phyloP scores from a whole-genome alignment of 2,888 invertebrate genomes.

The Prosopocoilus inquinatus region DNA sequence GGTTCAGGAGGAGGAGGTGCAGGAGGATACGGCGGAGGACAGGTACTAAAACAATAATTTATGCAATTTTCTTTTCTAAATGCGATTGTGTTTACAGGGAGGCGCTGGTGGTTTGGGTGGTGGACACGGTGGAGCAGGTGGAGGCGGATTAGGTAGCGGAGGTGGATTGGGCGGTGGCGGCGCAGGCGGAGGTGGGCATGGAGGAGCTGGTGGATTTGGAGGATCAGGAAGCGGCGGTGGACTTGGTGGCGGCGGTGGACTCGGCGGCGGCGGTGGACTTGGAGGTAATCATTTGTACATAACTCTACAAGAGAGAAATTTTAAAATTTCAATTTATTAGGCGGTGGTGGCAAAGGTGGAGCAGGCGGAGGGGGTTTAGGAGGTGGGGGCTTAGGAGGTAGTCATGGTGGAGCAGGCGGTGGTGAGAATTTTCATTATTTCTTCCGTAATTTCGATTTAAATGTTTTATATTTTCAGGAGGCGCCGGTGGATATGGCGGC shows the following conservation, averaged over 20 bases:
- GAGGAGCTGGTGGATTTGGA: neutral
- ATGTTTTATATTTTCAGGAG: neutral
- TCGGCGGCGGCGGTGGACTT: conserved; percentile 13
- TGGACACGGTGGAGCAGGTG: conserved; percentile 20
- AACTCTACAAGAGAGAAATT: too few relatives aligned
- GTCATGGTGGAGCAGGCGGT: conserved; percentile 14
- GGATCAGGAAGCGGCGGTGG: conserved; percentile 8
- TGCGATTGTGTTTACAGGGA: neutral
- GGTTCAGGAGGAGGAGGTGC: conserved; percentile 3
- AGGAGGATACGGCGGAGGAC: conserved; percentile 16
- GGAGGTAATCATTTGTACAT: neutral
- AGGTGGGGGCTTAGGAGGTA: conserved; percentile 20
- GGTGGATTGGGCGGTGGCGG: neutral
- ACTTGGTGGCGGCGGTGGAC: conserved; percentile 9
- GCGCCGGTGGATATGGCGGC: conserved; percentile 9
- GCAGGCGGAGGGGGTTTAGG: conserved; percentile 15
- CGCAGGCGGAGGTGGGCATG: neutral
- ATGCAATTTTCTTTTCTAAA: too few relatives aligned
- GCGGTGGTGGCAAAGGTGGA: conserved; percentile 7
- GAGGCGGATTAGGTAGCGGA: conserved; percentile 2
- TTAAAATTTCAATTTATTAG: too few relatives aligned
- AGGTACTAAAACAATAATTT: neutral
- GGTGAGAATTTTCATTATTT: too few relatives aligned
- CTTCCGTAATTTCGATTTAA: too few relatives aligned
- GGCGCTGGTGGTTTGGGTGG: conserved; percentile 8